Evolutionary conservation across 2,888 invertebrate species (phyloP).

Genomic region (Drosophila mayaguana): DNA sequence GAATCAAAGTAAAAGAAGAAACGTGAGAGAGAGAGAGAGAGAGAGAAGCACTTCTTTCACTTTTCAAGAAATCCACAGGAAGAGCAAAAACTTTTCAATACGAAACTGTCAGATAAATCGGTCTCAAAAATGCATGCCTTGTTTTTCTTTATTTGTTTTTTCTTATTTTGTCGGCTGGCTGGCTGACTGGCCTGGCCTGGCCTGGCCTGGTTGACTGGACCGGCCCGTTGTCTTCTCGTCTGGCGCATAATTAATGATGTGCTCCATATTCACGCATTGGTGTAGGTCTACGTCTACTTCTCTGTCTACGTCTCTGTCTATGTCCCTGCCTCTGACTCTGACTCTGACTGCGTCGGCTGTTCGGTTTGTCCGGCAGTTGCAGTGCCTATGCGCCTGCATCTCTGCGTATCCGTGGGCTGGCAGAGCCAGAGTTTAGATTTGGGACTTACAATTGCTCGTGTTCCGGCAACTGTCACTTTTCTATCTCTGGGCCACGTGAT

Average conservation of each 20-base stretch:
- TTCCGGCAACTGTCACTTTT: slow-evolving; percentile 81
- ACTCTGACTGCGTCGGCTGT: no score
- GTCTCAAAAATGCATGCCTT: slow-evolving; percentile 25
- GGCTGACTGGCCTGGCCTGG: slow-evolving; percentile 16
- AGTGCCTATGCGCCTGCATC: slow-evolving; percentile 47
- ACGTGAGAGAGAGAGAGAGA: neutral
- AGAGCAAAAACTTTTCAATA: slow-evolving; percentile 75
- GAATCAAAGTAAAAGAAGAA: slow-evolving; percentile 40
- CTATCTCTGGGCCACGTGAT: slow-evolving; percentile 62
- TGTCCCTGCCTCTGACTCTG: neutral
- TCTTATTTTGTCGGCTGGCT: slow-evolving; percentile 13
- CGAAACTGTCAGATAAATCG: slow-evolving; percentile 70
- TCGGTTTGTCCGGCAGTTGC: slow-evolving; percentile 36
- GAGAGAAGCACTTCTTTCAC: slow-evolving; percentile 56
- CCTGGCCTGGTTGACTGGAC: slow-evolving; percentile 21
- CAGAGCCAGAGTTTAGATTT: slow-evolving; percentile 50
- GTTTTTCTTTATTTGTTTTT: neutral
- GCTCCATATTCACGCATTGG: slow-evolving; percentile 83
- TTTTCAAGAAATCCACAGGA: slow-evolving; percentile 76
- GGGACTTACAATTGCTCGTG: slow-evolving; percentile 63
- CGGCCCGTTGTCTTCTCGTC: slow-evolving; percentile 58
- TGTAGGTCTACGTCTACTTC: slow-evolving; percentile 73
- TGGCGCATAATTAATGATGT: slow-evolving; percentile 84
- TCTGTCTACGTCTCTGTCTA: slow-evolving; percentile 3
- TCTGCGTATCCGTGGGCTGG: slow-evolving; percentile 67